Base-by-base conservation (phyloP, 2,888 invertebrate species). In the Orthosia gracilis region DNA sequence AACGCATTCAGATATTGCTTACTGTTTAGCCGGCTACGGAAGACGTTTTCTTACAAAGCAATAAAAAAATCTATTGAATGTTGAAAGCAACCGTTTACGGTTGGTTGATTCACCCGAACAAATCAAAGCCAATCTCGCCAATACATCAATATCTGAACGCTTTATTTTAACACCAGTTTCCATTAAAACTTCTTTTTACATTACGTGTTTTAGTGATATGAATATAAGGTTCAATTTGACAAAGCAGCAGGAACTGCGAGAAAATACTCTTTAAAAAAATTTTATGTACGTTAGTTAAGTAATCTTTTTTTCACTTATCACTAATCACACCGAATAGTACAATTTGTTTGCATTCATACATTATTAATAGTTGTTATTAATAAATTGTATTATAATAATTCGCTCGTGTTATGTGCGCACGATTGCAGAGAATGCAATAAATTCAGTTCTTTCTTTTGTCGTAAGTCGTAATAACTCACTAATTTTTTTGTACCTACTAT, bases 261-360 rank as follows among this genome's bases (percentile, higher is more conserved):
- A 76, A 84, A 84, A 85, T 80, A 82, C 81, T 87, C 87, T 79
- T 75, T 23, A 80, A 80, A 78, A 81, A 78, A 77, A 63, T 58
- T 71, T 3, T 79, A 78, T 82, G 76, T 80, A 83, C 69, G 75
- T 81, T 79, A 76, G 75, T 69, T 69, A 81, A 75, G 77, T 81
- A 80, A 84, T 79, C 67, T 84, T 77, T 73, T 78, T 79, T 71
- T 83, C 80, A 85, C 82, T 82, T 74, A 82, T 78, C 80, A 86
- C 78, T 85, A 80, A 83, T 84, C 87, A 79, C 88, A 91, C 91
- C 92, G 83, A 90, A 92, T 90, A 94, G 94, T 94, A 94, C 94
- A 94, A 94, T 89, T 86, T 83, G 87, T 90, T 91, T 91, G 91
- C 91, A 91, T 92, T 93, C 87, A 86, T 89, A 84, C 75, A 71